These are phyloP conservation scores for Auanema sp. DNA, from an alignment of 2,888 invertebrate species.

Conservation along the genomic window DNA sequence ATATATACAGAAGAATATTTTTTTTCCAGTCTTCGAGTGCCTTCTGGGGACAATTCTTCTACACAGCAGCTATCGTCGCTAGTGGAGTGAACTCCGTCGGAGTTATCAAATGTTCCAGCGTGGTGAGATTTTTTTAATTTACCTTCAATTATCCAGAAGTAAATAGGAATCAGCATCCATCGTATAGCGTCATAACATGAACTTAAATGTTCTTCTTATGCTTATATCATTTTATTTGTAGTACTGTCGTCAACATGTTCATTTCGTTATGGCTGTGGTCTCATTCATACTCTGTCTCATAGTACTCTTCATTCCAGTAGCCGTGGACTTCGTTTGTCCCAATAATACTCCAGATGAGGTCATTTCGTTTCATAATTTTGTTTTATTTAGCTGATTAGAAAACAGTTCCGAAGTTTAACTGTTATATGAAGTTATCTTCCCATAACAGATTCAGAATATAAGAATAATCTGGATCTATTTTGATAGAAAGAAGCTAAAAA, in stretches of 20 bases:
- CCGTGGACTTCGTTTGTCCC: constrained; percentile 29
- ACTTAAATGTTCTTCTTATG: too few species aligned
- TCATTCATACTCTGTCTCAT: constrained; percentile 28
- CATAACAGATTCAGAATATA: too few species aligned
- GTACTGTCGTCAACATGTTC: constrained; percentile 21
- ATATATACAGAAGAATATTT: too few species aligned
- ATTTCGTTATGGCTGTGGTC: constrained; percentile 31
- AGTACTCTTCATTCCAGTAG: constrained; percentile 31
- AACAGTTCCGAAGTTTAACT: too few species aligned
- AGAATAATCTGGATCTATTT: too few species aligned
- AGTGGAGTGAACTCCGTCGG: constrained; percentile 43
- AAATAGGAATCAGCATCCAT: not conserved
- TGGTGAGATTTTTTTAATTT: constrained; percentile 20
- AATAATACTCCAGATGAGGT: constrained; percentile 33
- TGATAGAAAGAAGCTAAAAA: too few species aligned
- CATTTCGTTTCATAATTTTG: not conserved
- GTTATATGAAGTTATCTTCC: too few species aligned
- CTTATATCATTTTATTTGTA: not conserved
- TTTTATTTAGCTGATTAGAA: too few species aligned
- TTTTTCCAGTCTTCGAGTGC: constrained; percentile 23
- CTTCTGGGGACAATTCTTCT: constrained; percentile 31
- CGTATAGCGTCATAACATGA: not conserved
- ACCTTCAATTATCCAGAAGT: not conserved
- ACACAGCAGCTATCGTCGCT: constrained; percentile 35
- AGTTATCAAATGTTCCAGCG: constrained; percentile 33